Evolutionary conservation across 2,888 invertebrate genomes (phyloP).

Genomic region (Nyleta sp.): DNA sequence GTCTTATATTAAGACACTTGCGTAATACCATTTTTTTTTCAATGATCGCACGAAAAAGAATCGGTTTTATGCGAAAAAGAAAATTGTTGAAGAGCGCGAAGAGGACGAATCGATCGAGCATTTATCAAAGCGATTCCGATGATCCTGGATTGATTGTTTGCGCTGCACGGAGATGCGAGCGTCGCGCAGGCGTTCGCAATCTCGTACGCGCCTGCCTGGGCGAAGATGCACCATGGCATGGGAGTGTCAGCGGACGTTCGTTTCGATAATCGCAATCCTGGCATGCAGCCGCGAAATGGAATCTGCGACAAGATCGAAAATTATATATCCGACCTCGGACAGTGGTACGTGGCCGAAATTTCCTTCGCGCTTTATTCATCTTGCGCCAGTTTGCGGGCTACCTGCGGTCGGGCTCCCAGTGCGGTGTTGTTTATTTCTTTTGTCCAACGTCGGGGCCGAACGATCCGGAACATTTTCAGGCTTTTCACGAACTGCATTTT

Average conservation of each 20-base stretch:
- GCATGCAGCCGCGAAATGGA: conserved; percentile 81
- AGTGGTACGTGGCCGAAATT: conserved; percentile 84
- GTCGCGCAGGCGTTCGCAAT: conserved; percentile 66
- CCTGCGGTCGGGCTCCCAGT: no score
- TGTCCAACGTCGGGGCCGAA: not conserved
- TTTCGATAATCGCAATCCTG: conserved; percentile 75
- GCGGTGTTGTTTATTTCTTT: conserved; percentile 29
- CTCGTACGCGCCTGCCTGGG: conserved; percentile 69
- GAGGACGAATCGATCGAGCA: no score
- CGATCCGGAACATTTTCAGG: no score
- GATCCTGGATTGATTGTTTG: conserved; percentile 38
- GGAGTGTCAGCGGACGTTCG: conserved; percentile 79
- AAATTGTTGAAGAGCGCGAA: no score
- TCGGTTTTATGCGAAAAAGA: no score
- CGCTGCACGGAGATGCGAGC: conserved; percentile 29
- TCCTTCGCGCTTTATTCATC: conserved; percentile 9
- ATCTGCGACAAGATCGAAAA: conserved; percentile 87
- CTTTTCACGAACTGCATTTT: no score
- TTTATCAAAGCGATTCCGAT: conserved; percentile 22
- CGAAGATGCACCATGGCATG: conserved; percentile 80
- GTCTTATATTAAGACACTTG: no score
- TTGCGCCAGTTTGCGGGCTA: conserved; percentile 4
- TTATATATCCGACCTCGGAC: conserved; percentile 87
- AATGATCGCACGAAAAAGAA: no score
- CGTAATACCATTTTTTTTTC: no score